Base-by-base conservation (phyloP, 2,888 invertebrate genomes). In the Ametastegia equiseti region DNA sequence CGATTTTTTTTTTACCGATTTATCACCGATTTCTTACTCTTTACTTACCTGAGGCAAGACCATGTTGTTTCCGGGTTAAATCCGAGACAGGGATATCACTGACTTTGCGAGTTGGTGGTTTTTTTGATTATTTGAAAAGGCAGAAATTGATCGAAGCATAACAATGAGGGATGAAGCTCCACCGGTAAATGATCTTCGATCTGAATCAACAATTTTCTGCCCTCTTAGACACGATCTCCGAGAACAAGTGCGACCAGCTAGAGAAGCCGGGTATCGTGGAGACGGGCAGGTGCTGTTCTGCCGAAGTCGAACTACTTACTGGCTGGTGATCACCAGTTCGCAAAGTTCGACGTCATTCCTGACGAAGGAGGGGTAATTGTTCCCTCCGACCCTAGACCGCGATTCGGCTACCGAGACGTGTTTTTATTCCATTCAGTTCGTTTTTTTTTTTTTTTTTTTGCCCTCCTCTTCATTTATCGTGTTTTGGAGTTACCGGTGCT, bases 261-360 rank as follows among this genome's bases (percentile, higher is more conserved):
- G 33, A n/a, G 15, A 33, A 45, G 2, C 30, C 27, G 33, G 27
- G 0, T 30, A 15, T 30, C n/a, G 19, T 7, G 75, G 36, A 54
- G 54, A 39, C 27, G 19, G 19, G 30, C 78, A 60, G 78, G 57
- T 78, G 60, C 42, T 60, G 45, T 78, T 78, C 78, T 78, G 23
- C 30, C 78, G 60, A 78, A 63, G 78, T 60, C 78, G 78, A 33
- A 42, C 57, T 54, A 63, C 78, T 78, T 42, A 78, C 78, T 78
- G 78, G 6, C 60, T n/a, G 33, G 36, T 36, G 36, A 50, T 54
- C 19, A 3, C 54, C 54, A 54, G 50, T 36, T 54, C 36, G 54
- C 50, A 54, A 54, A 75, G 33, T 75, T 75, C 54, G 13, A 54
- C 50, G 33, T 54, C 45, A 19, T 67, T 67, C 65, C 19, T 30